Conservation (phyloP, 2,888 invertebrate genomes). For the Agrochola lychnidis region DNA sequence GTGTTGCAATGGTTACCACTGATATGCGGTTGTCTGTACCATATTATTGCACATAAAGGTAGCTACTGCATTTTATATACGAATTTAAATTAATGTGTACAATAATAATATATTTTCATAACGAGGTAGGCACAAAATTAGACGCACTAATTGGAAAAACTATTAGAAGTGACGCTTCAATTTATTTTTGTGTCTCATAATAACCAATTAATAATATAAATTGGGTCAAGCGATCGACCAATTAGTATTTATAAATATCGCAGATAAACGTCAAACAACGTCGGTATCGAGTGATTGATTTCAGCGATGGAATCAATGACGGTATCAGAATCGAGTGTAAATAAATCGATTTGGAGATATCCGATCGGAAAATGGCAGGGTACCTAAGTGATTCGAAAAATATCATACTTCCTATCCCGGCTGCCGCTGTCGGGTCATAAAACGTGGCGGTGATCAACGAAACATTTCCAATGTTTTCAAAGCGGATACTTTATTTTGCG, state of each 20-base stretch:
- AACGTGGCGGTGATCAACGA: constrained; percentile 24
- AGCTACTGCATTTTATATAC: neutral
- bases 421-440: constrained; percentile 15
- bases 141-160: neutral
- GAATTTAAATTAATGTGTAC: neutral
- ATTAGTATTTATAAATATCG: constrained; percentile 4
- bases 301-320: constrained; percentile 9
- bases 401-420: constrained; percentile 10
- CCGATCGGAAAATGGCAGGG: constrained; percentile 27
- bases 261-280: neutral
- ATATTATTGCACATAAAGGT: neutral
- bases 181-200: neutral
- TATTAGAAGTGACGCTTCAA: neutral
- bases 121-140: neutral
- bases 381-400: constrained; percentile 26
- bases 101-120: neutral
- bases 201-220: neutral
- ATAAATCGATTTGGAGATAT: constrained; percentile 33
- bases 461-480: constrained; percentile 15
- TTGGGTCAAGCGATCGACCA: constrained; percentile 2
- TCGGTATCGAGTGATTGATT: neutral
- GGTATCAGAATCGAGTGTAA: constrained; percentile 10
- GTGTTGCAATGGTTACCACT: neutral
- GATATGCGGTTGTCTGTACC: neutral
- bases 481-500: constrained; percentile 9